phyloP scores from a whole-genome alignment of 2,888 invertebrate genomes.

The Oasisia sp. region DNA sequence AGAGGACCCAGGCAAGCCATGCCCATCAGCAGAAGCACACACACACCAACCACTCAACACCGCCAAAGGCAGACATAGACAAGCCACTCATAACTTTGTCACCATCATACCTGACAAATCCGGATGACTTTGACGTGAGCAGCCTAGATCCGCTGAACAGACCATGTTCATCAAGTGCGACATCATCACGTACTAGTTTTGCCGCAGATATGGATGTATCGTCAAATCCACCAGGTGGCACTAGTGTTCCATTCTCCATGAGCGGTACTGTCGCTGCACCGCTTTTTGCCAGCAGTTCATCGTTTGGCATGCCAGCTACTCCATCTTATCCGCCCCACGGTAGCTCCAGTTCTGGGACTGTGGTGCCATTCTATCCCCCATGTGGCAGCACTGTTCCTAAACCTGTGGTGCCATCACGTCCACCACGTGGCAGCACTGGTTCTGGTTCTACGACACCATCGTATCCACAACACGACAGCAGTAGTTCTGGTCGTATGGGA shows the following conservation, averaged over 20 bases:
- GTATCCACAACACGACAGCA: too few relatives aligned
- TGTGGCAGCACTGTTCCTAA: not conserved
- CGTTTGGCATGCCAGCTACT: not conserved
- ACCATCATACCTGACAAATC: slow-evolving; percentile 13
- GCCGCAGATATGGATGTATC: not conserved
- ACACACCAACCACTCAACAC: not conserved
- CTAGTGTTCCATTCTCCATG: not conserved
- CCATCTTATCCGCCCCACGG: not conserved
- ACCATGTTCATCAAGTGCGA: not conserved
- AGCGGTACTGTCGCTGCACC: not conserved
- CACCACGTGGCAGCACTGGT: too few relatives aligned
- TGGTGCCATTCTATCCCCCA: not conserved
- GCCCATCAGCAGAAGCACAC: not conserved
- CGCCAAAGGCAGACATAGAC: not conserved
- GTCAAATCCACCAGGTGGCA: not conserved
- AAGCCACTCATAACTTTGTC: slow-evolving; percentile 31
- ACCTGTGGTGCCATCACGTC: not conserved
- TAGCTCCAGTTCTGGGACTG: not conserved
- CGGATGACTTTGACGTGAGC: slow-evolving; percentile 37
- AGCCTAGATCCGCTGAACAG: slow-evolving; percentile 37
- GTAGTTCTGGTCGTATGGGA: too few relatives aligned
- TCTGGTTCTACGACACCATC: too few relatives aligned
- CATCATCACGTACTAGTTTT: not conserved
- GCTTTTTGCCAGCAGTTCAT: not conserved
- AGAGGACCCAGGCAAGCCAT: not conserved